Conservation (phyloP, 2,113 vertebrate genomes). For the Gnathonemus echidnorhynchus region DNA sequence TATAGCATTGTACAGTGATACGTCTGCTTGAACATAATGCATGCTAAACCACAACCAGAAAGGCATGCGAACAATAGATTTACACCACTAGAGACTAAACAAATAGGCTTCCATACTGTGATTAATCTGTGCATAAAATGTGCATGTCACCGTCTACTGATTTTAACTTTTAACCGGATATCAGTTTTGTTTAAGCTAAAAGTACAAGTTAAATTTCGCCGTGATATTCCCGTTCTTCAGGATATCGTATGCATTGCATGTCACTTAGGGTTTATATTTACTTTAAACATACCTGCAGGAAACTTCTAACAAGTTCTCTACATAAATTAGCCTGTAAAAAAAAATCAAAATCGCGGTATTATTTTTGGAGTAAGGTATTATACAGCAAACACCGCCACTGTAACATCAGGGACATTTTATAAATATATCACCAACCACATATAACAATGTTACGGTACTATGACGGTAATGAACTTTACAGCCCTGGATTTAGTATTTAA, state of each 20-base stretch:
- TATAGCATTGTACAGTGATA: background rate
- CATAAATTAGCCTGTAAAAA: background rate
- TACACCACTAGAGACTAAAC: background rate
- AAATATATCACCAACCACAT: background rate
- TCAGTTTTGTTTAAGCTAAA: background rate
- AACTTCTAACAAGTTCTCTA: background rate
- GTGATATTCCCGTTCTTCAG: background rate
- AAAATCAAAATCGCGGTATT: background rate
- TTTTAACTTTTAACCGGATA: background rate
- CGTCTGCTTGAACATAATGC: background rate
- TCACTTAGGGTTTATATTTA: background rate
- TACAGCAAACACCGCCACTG: background rate
- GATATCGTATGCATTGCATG: background rate
- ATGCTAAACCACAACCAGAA: background rate
- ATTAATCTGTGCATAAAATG: background rate
- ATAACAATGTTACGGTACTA: background rate
- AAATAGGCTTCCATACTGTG: background rate
- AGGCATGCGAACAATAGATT: background rate
- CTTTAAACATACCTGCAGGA: background rate
- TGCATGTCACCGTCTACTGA: background rate
- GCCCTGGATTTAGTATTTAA: background rate
- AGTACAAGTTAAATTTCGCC: background rate
- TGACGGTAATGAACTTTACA: background rate
- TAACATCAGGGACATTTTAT: background rate
- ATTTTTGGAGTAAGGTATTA: background rate